These are phyloP conservation scores for Alethe castanea DNA, from an alignment of 2,113 vertebrate species.

Conservation along the genomic window DNA sequence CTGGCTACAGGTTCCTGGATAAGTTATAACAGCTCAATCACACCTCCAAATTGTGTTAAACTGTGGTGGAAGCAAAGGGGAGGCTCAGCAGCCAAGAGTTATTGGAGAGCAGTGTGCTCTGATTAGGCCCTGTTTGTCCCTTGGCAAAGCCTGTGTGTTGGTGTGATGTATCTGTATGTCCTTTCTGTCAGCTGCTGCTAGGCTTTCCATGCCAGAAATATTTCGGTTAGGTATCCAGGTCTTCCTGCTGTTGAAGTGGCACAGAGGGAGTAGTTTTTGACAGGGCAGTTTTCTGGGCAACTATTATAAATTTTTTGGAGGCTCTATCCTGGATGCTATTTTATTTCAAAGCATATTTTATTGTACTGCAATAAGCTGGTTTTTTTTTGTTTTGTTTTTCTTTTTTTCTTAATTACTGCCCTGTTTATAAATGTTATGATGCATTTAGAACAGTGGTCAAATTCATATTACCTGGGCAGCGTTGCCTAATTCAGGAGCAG, in stretches of 20 bases:
- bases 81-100: not conserved
- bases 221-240: not conserved
- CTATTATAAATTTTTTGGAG: not conserved
- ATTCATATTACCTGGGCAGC: not conserved
- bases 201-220: not conserved
- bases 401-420: accelerated
- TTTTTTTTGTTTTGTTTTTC: too few species aligned
- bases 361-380: not conserved
- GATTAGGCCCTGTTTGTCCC: not conserved
- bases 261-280: not conserved
- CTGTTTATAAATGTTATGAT: not conserved
- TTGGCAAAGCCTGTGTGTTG: not conserved
- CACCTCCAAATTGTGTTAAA: not conserved
- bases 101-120: not conserved
- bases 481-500: not conserved
- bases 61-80: not conserved
- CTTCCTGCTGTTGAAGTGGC: not conserved
- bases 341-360: not conserved
- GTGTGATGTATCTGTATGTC: not conserved
- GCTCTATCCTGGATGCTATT: not conserved
- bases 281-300: not conserved
- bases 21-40: not conserved
- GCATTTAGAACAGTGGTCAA: not conserved
- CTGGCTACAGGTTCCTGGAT: not conserved
- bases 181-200: not conserved